Evolutionary conservation across 2,113 vertebrate species (phyloP).

Genomic region (Heloderma charlesbogerti): DNA sequence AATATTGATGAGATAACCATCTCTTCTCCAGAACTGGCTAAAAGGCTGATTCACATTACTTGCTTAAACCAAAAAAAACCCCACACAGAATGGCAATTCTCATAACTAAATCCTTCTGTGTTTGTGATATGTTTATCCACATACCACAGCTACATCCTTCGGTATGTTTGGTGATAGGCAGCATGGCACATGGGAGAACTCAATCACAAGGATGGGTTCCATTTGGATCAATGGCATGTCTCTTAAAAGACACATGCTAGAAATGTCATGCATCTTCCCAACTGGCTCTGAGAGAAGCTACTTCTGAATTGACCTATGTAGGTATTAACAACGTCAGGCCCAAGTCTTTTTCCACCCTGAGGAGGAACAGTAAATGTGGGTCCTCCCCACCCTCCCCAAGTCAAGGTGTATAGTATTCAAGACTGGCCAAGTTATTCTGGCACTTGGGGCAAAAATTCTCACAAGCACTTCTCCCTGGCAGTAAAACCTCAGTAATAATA

Average conservation of each 20-base stretch:
- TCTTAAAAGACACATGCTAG: neutral
- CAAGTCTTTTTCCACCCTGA: no score
- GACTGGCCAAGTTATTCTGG: no score
- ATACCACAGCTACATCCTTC: no score
- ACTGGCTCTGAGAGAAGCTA: neutral
- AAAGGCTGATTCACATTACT: slow-evolving; percentile 37
- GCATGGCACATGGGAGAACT: neutral
- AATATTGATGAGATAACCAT: neutral
- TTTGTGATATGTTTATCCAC: no score
- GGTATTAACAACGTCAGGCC: no score
- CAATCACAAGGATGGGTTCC: neutral
- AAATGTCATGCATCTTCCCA: neutral
- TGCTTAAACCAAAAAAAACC: slow-evolving; percentile 21
- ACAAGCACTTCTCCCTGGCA: no score
- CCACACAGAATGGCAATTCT: neutral
- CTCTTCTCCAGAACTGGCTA: neutral
- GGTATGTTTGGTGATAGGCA: neutral
- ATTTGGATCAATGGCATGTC: neutral
- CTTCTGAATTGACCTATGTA: neutral
- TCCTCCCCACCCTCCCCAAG: no score
- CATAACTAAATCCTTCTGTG: neutral
- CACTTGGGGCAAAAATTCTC: no score
- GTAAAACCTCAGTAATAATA: no score
- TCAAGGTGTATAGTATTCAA: no score
- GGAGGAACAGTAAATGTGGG: no score